A percentile compares a stretch with the other conserved stretches of the same genome.
Evolutionary conservation across 2,797 vertebrate species (phyloP).

Genomic region (Acrossocheilus fasciatus): DNA sequence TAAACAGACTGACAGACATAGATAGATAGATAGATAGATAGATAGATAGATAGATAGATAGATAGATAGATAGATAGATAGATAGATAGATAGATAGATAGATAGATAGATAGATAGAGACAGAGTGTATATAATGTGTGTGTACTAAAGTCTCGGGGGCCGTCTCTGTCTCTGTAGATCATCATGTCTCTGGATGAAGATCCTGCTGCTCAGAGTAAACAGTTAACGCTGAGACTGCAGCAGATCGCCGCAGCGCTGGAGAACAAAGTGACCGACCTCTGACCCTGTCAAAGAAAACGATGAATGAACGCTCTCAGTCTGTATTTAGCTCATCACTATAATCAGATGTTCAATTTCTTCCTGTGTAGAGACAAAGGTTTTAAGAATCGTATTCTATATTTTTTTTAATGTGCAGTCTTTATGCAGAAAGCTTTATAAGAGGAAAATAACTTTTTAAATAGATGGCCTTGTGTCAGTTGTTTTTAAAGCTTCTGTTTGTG

Average conservation of each 20-base stretch:
- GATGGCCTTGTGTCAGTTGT: conserved; percentile 79
- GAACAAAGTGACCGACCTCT: conserved; percentile 99
- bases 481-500: conserved; percentile 74
- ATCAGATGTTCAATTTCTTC: conserved; percentile 85
- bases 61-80: accelerated
- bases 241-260: conserved; percentile 95
- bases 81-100: accelerated
- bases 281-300: conserved; percentile 72
- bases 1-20: accelerated
- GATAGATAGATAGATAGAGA: not conserved
- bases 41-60: accelerated
- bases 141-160: not conserved
- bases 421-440: conserved; percentile 86
- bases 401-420: conserved; percentile 86
- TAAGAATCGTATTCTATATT: conserved; percentile 85
- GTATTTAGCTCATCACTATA: conserved; percentile 77
- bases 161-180: conserved; percentile 78
- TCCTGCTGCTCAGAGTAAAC: conserved; percentile 96
- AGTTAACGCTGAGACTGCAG: conserved; percentile 95
- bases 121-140: not conserved
- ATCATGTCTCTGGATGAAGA: conserved; percentile 95
- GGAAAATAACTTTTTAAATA: conserved; percentile 84
- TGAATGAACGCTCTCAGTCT: conserved; percentile 73
- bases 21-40: not conserved
- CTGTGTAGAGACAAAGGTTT: conserved; percentile 78